Base-by-base conservation (phyloP, 35 echinoderm and acorn worm species). In the Diadema setosum region DNA sequence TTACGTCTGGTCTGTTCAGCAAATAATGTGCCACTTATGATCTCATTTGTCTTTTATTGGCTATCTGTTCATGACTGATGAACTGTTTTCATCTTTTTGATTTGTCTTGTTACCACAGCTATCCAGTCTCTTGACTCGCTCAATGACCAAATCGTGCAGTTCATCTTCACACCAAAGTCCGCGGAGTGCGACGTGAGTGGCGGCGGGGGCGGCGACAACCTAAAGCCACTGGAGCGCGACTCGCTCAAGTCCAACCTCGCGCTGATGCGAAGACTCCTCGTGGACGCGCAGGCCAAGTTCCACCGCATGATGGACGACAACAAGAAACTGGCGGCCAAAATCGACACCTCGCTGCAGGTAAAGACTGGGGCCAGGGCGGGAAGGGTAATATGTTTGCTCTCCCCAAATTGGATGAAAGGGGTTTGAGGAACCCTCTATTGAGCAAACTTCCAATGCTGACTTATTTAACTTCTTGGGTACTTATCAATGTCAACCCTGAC, bases 71-170 rank as follows among this genome's bases (percentile, higher is more conserved):
- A n/a, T n/a, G n/a, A n/a, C n/a, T n/a, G n/a, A n/a, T n/a, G n/a
- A n/a, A n/a, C n/a, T n/a, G n/a, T n/a, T n/a, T n/a, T n/a, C n/a
- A n/a, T n/a, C n/a, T n/a, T 81, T 80, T 91, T 58, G 42, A 44
- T 33, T 39, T 46, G 14, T 45, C 84, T 32, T 73, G 43, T 85
- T 16, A 39, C 43, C 15, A n/a, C 96, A 99, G 96, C 96, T 24
- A 95, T 99, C 90, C 92, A 99, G 73, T 99, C 96, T 4, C 83
- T 99, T 69, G 96, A 99, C 57, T 85, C 89, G 4, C 92, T 99
- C 59, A 99, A 99, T 59, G 96, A 99, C 46, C 96, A 99, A 48
- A 99, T 99, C 31, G 96, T 99, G 2, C 96, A 99, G 83, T 94
- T 94, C 44, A 99, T 99, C 46, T 92, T 94, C 81, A 94, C 92